Conservation (phyloP, 2,797 vertebrate genomes). For the Microcaecilia unicolor region DNA sequence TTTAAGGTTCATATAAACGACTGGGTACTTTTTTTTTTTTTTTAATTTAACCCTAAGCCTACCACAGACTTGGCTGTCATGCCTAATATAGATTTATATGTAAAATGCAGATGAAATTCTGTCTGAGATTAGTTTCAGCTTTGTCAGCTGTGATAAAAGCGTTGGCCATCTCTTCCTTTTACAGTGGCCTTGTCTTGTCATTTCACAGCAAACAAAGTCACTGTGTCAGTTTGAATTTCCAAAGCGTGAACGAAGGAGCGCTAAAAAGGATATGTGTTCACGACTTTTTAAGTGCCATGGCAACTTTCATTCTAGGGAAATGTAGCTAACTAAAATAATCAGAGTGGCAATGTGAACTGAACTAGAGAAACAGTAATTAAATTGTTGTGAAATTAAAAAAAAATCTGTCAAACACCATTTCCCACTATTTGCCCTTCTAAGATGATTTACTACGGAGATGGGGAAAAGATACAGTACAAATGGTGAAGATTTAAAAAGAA, state of each 20-base stretch:
- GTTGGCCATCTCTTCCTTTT: background rate
- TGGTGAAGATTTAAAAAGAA: too few species aligned
- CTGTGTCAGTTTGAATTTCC: conserved; percentile 10
- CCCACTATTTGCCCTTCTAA: too few species aligned
- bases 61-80: conserved; percentile 19
- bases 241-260: background rate
- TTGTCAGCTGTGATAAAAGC: conserved; percentile 5
- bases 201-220: conserved; percentile 1
- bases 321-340: conserved; percentile 14
- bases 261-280: conserved; percentile 11
- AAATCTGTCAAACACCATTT: too few species aligned
- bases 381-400: conserved; percentile 1
- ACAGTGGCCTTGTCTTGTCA: conserved; percentile 5
- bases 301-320: background rate
- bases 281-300: conserved; percentile 17
- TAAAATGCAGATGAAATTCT: conserved; percentile 6
- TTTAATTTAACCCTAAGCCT: conserved; percentile 44
- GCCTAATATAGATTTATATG: background rate
- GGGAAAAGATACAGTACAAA: too few species aligned
- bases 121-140: conserved; percentile 5
- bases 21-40: too few species aligned
- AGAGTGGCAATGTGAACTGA: conserved; percentile 6
- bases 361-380: conserved; percentile 18
- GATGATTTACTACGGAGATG: too few species aligned
- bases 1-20: conserved; percentile 74